Evolutionary conservation across 1,140 invertebrate genomes (phyloP).

Genomic region (Caenorhabditis tropicalis): DNA sequence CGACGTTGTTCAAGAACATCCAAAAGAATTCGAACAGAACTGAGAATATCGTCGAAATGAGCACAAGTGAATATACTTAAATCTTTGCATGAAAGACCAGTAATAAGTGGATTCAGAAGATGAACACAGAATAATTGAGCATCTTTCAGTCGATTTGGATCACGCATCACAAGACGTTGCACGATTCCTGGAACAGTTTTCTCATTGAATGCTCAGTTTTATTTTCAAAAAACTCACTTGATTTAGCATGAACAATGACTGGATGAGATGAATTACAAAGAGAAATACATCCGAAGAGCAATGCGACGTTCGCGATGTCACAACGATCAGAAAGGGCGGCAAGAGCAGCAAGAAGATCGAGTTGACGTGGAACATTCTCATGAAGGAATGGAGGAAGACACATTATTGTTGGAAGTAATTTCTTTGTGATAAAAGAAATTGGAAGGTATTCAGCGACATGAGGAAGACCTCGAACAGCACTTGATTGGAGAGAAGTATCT

Average conservation of each 20-base stretch:
- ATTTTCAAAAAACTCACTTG: constrained; percentile 56
- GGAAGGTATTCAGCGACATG: constrained; percentile 67
- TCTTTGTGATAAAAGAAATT: constrained; percentile 62
- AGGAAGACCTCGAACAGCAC: constrained; percentile 61
- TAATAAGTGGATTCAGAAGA: constrained; percentile 65
- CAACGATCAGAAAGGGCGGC: constrained; percentile 69
- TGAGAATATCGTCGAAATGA: constrained; percentile 70
- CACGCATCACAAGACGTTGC: constrained; percentile 67
- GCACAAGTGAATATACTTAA: constrained; percentile 55
- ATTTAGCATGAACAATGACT: constrained; percentile 68
- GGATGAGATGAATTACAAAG: constrained; percentile 66
- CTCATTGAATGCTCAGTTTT: no score
- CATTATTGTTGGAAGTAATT: constrained; percentile 62
- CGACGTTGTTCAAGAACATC: constrained; percentile 69
- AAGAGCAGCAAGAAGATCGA: constrained; percentile 66
- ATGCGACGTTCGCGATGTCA: constrained; percentile 61
- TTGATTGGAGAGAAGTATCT: constrained; percentile 61
- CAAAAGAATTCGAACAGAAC: constrained; percentile 65
- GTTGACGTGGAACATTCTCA: constrained; percentile 67
- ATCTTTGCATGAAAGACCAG: constrained; percentile 37
- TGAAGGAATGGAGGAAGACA: constrained; percentile 64
- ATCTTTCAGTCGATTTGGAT: constrained; percentile 64
- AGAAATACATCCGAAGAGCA: constrained; percentile 60
- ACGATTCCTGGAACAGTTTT: constrained; percentile 59
- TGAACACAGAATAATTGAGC: constrained; percentile 62